These are phyloP conservation scores for Xerus rutilus DNA, from an alignment of 2,797 vertebrate genomes.

Conservation along the genomic window DNA sequence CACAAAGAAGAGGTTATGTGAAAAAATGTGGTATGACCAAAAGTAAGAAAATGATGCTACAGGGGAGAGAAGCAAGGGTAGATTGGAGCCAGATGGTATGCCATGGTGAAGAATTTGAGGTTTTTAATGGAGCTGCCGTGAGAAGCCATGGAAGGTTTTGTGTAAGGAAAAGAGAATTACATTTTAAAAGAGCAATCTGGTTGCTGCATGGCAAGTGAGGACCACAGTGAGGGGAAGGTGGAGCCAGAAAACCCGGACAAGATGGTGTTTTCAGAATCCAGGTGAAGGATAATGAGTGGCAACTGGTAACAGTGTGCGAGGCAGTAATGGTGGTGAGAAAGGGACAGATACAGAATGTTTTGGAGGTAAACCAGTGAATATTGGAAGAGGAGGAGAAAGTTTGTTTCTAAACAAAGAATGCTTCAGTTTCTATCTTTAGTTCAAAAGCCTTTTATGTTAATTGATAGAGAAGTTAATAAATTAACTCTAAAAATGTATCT, in stretches of 20 bases:
- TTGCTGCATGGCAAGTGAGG: not conserved
- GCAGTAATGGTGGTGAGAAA: not conserved
- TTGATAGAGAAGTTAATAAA: constrained; percentile 64
- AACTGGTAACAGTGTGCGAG: not conserved
- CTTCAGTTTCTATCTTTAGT: constrained; percentile 72
- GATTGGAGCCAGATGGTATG: not conserved
- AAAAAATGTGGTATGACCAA: no score
- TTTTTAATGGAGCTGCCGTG: not conserved
- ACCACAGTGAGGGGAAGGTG: not conserved
- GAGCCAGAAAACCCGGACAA: not conserved
- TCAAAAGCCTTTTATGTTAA: constrained; percentile 71
- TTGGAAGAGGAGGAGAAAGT: constrained; percentile 54
- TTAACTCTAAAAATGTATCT: constrained; percentile 59
- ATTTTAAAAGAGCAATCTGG: constrained; percentile 53
- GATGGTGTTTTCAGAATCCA: constrained; percentile 52
- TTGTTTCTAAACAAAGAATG: constrained; percentile 73
- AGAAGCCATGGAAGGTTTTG: not conserved
- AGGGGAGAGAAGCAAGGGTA: not conserved
- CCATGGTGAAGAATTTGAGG: not conserved
- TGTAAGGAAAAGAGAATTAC: constrained; percentile 4
- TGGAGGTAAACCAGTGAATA: constrained; percentile 62
- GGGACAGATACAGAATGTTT: constrained; percentile 42
- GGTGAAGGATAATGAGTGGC: constrained; percentile 49
- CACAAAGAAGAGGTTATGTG: not conserved
- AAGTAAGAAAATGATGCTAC: no score